Percentiles rank a stretch among this genome's conserved stretches.
Evolutionary conservation across 2,797 vertebrate genomes (phyloP).

Genomic region (Centropyge bicolor): DNA sequence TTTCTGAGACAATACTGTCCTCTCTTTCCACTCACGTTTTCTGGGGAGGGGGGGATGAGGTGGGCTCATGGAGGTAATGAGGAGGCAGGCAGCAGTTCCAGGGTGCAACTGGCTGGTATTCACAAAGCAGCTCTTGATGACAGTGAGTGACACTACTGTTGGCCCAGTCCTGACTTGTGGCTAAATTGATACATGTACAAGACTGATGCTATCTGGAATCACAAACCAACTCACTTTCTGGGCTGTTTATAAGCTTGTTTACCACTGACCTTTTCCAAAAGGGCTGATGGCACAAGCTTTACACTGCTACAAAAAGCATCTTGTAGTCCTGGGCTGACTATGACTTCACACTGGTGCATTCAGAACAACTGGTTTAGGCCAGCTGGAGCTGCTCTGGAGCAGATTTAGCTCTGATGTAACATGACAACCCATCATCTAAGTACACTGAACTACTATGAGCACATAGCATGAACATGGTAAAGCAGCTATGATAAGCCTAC

Average conservation of each 20-base stretch:
- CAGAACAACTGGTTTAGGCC: neutral
- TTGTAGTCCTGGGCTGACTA: neutral
- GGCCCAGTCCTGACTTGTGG: slow-evolving; percentile 20
- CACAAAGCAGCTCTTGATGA: slow-evolving; percentile 77
- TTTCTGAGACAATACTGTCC: slow-evolving; percentile 57
- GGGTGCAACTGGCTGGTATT: slow-evolving; percentile 58
- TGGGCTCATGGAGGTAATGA: slow-evolving; percentile 22
- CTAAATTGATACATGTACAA: slow-evolving; percentile 14
- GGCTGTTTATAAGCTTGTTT: neutral
- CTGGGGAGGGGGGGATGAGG: slow-evolving; percentile 8
- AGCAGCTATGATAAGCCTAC: slow-evolving; percentile 11
- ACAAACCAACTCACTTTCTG: neutral
- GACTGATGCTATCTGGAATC: slow-evolving; percentile 2
- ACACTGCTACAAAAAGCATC: neutral
- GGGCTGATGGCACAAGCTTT: neutral
- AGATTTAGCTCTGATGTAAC: slow-evolving; percentile 15
- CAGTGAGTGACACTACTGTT: slow-evolving; percentile 20
- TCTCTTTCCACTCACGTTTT: neutral
- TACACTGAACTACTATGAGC: neutral
- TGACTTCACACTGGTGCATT: neutral
- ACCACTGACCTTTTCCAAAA: neutral
- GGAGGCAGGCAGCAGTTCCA: slow-evolving; percentile 30
- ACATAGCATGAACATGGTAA: neutral
- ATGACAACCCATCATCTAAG: neutral
- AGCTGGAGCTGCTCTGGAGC: neutral